phyloP scores from a whole-genome alignment of 2,888 invertebrate genomes.

The Agrochola macilenta region DNA sequence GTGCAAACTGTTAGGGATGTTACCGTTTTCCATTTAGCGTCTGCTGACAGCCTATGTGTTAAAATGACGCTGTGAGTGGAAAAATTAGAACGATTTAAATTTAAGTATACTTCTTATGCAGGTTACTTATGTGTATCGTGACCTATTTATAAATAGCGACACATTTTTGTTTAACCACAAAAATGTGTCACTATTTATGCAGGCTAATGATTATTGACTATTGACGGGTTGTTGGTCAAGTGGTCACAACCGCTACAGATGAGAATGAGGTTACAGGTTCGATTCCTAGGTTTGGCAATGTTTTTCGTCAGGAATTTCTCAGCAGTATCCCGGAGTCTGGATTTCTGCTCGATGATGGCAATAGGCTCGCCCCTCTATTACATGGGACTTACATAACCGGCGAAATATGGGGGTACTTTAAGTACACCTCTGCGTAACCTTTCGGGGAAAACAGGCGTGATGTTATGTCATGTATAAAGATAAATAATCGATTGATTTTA shows the following conservation, averaged over 20 bases:
- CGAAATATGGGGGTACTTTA: background rate
- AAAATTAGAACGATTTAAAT: constrained; percentile 48
- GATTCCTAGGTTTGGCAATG: background rate
- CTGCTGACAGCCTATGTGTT: constrained; percentile 66
- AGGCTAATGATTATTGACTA: no score
- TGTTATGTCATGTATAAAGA: background rate
- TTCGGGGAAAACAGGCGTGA: background rate
- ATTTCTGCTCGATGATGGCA: background rate
- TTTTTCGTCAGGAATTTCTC: background rate
- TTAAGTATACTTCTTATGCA: constrained; percentile 30
- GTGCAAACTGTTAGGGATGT: constrained; percentile 81
- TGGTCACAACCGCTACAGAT: background rate
- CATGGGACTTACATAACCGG: background rate
- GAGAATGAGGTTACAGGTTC: background rate
- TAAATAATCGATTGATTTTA: no score
- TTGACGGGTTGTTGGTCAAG: background rate
- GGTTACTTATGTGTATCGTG: constrained; percentile 30
- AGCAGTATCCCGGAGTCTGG: background rate
- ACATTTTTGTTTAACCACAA: no score
- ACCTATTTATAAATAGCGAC: constrained; percentile 20
- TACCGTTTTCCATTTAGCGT: constrained; percentile 86
- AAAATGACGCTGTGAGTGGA: constrained; percentile 63
- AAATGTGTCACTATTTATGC: no score
- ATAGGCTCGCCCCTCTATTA: background rate
- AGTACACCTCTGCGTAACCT: background rate